Base-by-base conservation (phyloP, 2,888 invertebrate genomes). In the Deilephila elpenor region DNA sequence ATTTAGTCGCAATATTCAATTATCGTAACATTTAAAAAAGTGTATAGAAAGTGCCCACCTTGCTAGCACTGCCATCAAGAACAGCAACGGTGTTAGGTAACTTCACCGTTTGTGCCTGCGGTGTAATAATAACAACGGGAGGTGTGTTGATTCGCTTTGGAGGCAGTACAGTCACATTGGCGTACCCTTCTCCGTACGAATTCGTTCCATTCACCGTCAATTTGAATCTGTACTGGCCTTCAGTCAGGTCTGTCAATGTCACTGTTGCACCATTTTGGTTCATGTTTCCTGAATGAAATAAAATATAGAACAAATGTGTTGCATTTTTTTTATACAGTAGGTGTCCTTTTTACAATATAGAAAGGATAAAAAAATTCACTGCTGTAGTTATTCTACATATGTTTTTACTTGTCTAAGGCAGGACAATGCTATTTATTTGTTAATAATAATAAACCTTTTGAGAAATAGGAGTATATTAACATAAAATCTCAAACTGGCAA, bases 71-170 rank as follows among this genome's bases (percentile, higher is more conserved):
- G 0, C 97, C 99, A 89, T 99, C 99, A 44, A 99, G 95, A 44
- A 99, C 98, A 0, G 98, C 98, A 62, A 97, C 97, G 0, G 97
- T 97, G 81, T 98, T 99, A 0, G 99, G 98, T 78, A 98, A 95
- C 83, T 98, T 98, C 8, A 99, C 97, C 11, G 97, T 97, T 90
- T 98, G 98, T 59, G 96, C 95, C 4, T 96, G 95, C 0, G 99
- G 99, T 3, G 97, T 97, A 79, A 99, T 98, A 61, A 98, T 95
- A 1, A 98, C 98, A 75, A 96, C 95, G 0, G 99, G 99, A 0
- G 97, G 96, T 77, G 96, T 96, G 90, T 99, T 99, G 74, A 96
- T 96, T 74, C 98, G 95, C 75, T 97, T 96, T 56, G 97, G 98
- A 84, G 98, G 98, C 80, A 97, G 87, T 19, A 99, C 99, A 0